These are phyloP conservation scores for Schizaphis graminum DNA, from an alignment of 2,888 invertebrate genomes.

Conservation along the genomic window DNA sequence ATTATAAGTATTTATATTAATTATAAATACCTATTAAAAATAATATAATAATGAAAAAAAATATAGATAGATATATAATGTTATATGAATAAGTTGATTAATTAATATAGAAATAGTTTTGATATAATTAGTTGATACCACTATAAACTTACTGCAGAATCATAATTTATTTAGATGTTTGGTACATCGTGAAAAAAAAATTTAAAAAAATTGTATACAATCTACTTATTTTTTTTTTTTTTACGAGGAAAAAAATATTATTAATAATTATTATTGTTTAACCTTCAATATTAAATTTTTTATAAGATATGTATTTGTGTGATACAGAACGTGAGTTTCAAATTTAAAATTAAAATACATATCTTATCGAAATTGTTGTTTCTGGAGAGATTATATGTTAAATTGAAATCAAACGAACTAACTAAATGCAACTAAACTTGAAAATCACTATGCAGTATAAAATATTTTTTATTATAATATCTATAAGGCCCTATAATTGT, in stretches of 20 bases:
- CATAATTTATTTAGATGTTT: not conserved
- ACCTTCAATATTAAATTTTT: conserved; percentile 1
- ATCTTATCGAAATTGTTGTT: not conserved
- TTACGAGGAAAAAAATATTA: not conserved
- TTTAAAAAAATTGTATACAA: not conserved
- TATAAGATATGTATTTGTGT: not conserved
- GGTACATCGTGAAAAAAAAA: not conserved
- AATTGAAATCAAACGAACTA: not conserved
- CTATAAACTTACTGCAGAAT: not conserved
- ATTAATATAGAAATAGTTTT: not conserved
- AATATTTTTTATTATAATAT: too few relatives aligned
- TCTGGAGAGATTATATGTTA: not conserved
- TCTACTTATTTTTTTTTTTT: not conserved
- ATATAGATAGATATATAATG: not conserved
- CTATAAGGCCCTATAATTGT: not conserved
- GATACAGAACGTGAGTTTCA: not conserved
- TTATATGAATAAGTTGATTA: not conserved
- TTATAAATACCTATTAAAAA: not conserved
- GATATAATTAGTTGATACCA: not conserved
- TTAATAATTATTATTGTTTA: not conserved
- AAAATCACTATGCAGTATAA: too few relatives aligned
- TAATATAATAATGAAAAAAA: not conserved
- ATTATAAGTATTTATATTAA: not conserved
- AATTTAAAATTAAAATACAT: not conserved
- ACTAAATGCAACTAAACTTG: not conserved